These are phyloP conservation scores for Helostoma temminkii DNA, from an alignment of 2,797 vertebrate genomes.

Conservation along the genomic window DNA sequence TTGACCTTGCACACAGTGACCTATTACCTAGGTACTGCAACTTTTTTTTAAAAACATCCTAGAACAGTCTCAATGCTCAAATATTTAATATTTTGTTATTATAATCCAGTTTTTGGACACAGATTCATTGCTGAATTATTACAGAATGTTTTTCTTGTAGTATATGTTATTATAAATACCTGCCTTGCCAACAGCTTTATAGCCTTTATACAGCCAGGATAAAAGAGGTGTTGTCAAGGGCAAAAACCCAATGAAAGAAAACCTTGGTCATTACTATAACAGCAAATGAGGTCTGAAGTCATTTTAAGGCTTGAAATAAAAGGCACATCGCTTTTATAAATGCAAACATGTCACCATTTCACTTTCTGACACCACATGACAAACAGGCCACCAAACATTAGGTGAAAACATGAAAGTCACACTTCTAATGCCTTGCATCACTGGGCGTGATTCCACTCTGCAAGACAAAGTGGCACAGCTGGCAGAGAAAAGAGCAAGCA, in stretches of 20 bases:
- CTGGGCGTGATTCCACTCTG: conserved; percentile 71
- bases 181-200: conserved; percentile 64
- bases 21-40: conserved; percentile 18
- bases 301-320: conserved; percentile 55
- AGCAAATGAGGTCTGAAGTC: conserved; percentile 58
- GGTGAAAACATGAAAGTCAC: conserved; percentile 75
- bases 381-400: conserved; percentile 66
- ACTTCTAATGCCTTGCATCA: conserved; percentile 69
- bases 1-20: conserved; percentile 42
- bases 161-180: conserved; percentile 61
- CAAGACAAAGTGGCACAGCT: conserved; percentile 83
- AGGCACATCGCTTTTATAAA: conserved; percentile 33
- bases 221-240: conserved; percentile 73
- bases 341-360: conserved; percentile 39
- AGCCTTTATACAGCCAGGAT: conserved; percentile 47
- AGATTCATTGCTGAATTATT: conserved; percentile 52
- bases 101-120: conserved; percentile 26
- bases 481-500: conserved; percentile 88
- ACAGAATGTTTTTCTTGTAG: conserved; percentile 39
- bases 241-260: conserved; percentile 70
- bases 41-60: conserved; percentile 33
- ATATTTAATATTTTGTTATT: conserved; percentile 15
- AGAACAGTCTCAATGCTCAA: conserved; percentile 24
- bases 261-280: conserved; percentile 59
- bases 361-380: conserved; percentile 47